phyloP scores from a whole-genome alignment of 2,797 vertebrate genomes.

The Forpus xanthops region DNA sequence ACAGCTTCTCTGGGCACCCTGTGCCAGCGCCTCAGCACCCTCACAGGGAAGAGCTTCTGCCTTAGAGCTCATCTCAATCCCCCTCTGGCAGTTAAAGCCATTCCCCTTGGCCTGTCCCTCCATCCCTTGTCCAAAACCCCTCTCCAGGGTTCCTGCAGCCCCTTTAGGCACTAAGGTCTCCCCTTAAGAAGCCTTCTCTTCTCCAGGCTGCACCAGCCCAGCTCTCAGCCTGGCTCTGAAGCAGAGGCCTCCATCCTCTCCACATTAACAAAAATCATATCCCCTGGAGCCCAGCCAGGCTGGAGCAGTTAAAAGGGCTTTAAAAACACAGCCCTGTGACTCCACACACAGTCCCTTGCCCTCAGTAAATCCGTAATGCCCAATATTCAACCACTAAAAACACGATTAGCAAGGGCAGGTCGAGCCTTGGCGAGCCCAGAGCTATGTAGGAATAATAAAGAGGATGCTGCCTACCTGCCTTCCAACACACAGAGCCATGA shows the following conservation, averaged over 20 bases:
- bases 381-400: background rate
- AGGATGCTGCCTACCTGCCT: background rate
- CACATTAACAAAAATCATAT: background rate
- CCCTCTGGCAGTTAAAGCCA: too few species aligned
- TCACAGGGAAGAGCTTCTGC: too few species aligned
- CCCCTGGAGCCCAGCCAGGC: background rate
- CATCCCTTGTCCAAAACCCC: too few species aligned
- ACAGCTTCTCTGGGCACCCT: too few species aligned
- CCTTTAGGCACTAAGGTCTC: background rate
- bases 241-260: background rate
- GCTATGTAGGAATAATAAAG: background rate
- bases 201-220: background rate
- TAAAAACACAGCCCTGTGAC: background rate
- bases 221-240: background rate
- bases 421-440: background rate
- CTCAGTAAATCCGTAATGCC: background rate
- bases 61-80: too few species aligned
- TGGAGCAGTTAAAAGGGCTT: background rate
- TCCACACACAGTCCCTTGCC: background rate
- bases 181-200: background rate
- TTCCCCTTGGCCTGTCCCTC: too few species aligned
- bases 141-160: too few species aligned
- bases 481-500: background rate
- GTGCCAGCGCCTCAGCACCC: too few species aligned
- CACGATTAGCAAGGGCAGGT: fast-evolving